These are phyloP conservation scores for Psylliodes chrysocephalus DNA, from an alignment of 2,888 invertebrate species.

Conservation along the genomic window DNA sequence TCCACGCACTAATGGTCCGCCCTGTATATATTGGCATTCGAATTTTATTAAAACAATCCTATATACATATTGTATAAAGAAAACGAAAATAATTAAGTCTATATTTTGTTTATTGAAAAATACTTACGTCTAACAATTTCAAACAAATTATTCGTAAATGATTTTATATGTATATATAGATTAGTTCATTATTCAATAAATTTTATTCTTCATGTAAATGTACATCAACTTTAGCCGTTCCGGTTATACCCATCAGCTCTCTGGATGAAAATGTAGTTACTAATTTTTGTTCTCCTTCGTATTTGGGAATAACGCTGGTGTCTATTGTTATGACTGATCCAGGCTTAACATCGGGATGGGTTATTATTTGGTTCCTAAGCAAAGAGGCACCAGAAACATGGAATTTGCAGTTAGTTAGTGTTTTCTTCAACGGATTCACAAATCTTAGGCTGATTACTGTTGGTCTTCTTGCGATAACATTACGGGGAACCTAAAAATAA, in stretches of 20 bases:
- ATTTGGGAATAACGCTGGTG: constrained; percentile 72
- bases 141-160: too few relatives aligned
- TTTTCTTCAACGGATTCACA: constrained; percentile 74
- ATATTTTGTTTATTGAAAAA: too few relatives aligned
- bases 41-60: too few relatives aligned
- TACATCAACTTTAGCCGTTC: constrained; percentile 73
- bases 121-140: too few relatives aligned
- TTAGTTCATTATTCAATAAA: background rate
- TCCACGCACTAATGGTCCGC: too few relatives aligned
- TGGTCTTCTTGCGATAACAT: constrained; percentile 69
- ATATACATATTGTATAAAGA: too few relatives aligned
- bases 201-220: constrained; percentile 47
- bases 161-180: too few relatives aligned
- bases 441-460: constrained; percentile 71
- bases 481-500: constrained; percentile 64
- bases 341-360: constrained; percentile 69
- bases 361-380: constrained; percentile 68
- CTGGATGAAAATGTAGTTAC: constrained; percentile 78
- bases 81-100: too few relatives aligned
- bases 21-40: too few relatives aligned
- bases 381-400: constrained; percentile 77
- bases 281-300: constrained; percentile 72
- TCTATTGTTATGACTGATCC: constrained; percentile 67
- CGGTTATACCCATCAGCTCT: constrained; percentile 76
- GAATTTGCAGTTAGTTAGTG: constrained; percentile 75